Percentiles rank a stretch among this genome's conserved stretches.
Conservation (phyloP, 2,113 vertebrate species). For the Urocitellus parryii region DNA sequence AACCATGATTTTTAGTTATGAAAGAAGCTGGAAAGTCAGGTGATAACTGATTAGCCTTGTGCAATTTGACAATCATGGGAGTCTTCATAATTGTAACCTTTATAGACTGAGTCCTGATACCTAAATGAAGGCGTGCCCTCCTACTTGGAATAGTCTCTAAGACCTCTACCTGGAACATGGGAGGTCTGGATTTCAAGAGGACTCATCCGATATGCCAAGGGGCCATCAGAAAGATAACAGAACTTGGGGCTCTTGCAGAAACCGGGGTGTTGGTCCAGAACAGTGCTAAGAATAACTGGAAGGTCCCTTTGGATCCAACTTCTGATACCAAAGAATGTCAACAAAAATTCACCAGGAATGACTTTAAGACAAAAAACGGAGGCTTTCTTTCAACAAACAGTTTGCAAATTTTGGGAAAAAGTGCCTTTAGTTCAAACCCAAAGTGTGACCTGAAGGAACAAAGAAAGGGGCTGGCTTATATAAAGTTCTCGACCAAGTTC, state of each 20-base stretch:
- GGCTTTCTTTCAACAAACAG: not conserved
- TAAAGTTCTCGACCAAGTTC: not conserved
- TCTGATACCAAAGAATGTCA: not conserved
- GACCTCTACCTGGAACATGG: not conserved
- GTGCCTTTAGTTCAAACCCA: not conserved
- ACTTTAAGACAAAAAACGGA: not conserved
- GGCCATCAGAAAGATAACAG: not conserved
- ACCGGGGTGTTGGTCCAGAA: not conserved
- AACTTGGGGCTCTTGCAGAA: not conserved
- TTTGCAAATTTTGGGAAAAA: not conserved
- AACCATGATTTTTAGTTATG: not conserved
- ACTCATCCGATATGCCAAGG: not conserved
- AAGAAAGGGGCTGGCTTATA: not conserved
- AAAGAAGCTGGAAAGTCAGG: not conserved
- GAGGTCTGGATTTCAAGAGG: not conserved
- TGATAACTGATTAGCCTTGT: not conserved
- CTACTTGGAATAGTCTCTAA: not conserved
- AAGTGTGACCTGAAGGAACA: not conserved
- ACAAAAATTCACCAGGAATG: not conserved
- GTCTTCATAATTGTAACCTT: not conserved
- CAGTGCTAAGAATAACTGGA: not conserved
- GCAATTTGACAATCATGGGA: not conserved
- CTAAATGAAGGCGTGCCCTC: not conserved
- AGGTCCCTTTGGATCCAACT: not conserved
- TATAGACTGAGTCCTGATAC: not conserved